Base-by-base conservation (phyloP, 2,113 vertebrate species). In the Gambusia holbrooki region DNA sequence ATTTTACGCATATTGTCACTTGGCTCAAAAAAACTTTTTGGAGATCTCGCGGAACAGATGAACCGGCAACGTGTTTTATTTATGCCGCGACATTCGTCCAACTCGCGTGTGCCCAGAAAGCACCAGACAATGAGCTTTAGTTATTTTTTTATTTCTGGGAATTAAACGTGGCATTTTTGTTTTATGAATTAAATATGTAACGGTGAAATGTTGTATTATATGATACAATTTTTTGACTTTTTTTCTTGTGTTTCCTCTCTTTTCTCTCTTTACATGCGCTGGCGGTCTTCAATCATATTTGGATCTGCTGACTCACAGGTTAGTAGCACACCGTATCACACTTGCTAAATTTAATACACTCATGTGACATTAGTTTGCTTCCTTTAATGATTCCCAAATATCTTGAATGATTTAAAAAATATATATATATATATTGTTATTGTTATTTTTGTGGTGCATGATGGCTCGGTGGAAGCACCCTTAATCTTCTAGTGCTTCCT, bases 1-100 rank as follows among this genome's bases (percentile, higher is more conserved):
- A 51, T 86, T 90, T 86, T 73, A 69, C n/a, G 27, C 85, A 79
- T 87, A 90, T 89, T 92, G 82, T 87, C 94, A 90, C 81, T 94
- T 92, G 93, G 94, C 92, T 93, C 86, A 87, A 88, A 27, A 27
- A 92, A 90, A 90, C 22, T 86, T 88, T 91, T 85, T 84, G 90
- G 90, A 93, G 80, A 90, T 75, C 76, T 80, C 29, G 32, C 76
- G 29, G 84, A 90, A 84, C 91, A 90, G 92, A 93, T 84, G 82
- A 77, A 73, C 80, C 51, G 69, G 77, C 80, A 37, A 83, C 87
- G 87, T 84, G 78, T 90, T 83, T 85, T 87, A 72, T 80, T 92
- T 45, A 88, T 85, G 89, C 83, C 89, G 81, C 81, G 74, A 37
- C 70, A 29, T 79, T 84, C 66, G 74, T 84, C 76, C 66, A 40